A percentile compares a stretch with the other conserved stretches of the same genome.
phyloP scores from a whole-genome alignment of 2,797 vertebrate genomes.

The Gephyroberyx darwinii region DNA sequence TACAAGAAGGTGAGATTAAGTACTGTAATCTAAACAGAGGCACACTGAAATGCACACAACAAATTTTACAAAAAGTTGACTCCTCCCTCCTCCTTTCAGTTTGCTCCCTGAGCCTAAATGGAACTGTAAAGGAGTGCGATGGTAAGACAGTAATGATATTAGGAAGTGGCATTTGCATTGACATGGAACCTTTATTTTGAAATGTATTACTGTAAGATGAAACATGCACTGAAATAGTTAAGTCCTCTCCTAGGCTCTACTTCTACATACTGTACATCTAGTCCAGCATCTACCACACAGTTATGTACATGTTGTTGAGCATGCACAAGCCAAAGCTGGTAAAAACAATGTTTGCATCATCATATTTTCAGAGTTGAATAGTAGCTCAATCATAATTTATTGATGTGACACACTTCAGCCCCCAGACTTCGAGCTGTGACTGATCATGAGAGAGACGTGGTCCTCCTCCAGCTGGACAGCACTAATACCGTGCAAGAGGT shows the following conservation, averaged over 20 bases:
- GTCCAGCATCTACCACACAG: no score
- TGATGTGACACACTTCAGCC: slow-evolving; percentile 44
- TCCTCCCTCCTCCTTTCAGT: slow-evolving; percentile 46
- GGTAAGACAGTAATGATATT: slow-evolving; percentile 45
- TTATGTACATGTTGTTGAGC: background rate
- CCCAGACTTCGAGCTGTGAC: slow-evolving; percentile 57
- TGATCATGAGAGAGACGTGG: slow-evolving; percentile 40
- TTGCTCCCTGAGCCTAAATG: slow-evolving; percentile 34
- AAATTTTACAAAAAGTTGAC: background rate
- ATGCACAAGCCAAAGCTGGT: background rate
- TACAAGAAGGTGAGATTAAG: slow-evolving; percentile 63
- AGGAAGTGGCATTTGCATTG: no score
- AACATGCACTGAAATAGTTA: background rate
- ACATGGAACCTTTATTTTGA: background rate
- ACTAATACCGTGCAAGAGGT: slow-evolving; percentile 14
- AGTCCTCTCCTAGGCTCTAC: background rate
- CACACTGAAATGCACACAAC: background rate
- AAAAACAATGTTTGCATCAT: background rate
- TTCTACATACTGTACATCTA: background rate
- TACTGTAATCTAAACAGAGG: background rate
- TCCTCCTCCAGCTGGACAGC: slow-evolving; percentile 57
- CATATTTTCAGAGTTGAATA: background rate
- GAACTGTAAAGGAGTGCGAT: slow-evolving; percentile 29
- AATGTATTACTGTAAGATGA: background rate
- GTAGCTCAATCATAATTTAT: background rate